Base-by-base conservation (phyloP, 2,888 invertebrate species). In the Dendrolimus pini region DNA sequence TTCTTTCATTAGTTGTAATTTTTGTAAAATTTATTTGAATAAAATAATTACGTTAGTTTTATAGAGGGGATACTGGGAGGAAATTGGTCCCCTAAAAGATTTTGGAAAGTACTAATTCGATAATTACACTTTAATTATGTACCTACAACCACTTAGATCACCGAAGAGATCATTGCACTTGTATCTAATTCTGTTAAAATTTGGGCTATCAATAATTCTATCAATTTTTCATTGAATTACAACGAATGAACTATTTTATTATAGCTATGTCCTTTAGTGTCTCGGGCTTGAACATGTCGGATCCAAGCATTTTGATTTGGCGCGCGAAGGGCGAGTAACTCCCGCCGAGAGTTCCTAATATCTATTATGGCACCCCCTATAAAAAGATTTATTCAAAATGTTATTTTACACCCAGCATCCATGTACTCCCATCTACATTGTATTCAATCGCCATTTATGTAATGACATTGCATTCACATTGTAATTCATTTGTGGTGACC, bases 351-450 rank as follows among this genome's bases (percentile, higher is more conserved):
- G 79, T 72, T 77, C 78, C 82, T 80, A 82, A 81, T 77, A 80
- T 80, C 89, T 88, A 87, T 88, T 89, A 88, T 84, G 82, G 81
- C 81, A 75, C 80, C 88, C 88, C 82, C 69, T 69, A 77, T 75
- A 74, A 71, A 84, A 85, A 88, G 89, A 89, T 89, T 89, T 85
- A 90, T 89, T 90, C 89, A 89, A 87, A 90, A 89, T 86, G 89
- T 89, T 89, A 89, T 89, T 89, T 87, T 86, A 89, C 84, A 86
- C 89, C 86, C 78, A 69, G 76, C 78, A 72, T 74, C 82, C 79
- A 86, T 82, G 74, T 84, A 78, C 79, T 75, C 62, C 59, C 60
- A 55, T 57, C 59, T 70, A 65, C 78, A 78, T 85, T 85, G 83
- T 84, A 73, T 75, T 75, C 77, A 76, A 78, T 77, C 72, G 71